Conservation (phyloP, 2,888 invertebrate genomes). For the Sylvicola cinctus region DNA sequence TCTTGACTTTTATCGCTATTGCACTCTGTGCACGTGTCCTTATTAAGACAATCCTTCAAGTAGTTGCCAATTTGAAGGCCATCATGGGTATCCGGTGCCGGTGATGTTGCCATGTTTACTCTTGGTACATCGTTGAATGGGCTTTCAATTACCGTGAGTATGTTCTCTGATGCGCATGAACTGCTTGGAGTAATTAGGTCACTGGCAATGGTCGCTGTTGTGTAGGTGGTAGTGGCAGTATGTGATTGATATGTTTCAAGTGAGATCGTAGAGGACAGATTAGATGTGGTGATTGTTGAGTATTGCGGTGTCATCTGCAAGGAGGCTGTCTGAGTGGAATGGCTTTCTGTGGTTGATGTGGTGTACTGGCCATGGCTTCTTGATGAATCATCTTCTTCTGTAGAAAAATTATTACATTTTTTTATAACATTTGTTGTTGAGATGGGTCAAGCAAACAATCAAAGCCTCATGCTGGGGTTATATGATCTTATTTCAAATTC, state of each 20-base stretch:
- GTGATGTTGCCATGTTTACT: not conserved
- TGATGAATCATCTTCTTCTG: too few species aligned
- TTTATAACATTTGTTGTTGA: too few species aligned
- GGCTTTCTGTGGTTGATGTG: too few species aligned
- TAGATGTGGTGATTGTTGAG: too few species aligned
- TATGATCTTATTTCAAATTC: not conserved
- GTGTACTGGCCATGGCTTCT: too few species aligned
- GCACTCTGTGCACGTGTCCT: slow-evolving; percentile 1
- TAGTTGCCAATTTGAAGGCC: not conserved
- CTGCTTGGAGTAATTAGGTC: slow-evolving; percentile 4
- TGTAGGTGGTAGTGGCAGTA: slow-evolving; percentile 4
- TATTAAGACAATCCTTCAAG: slow-evolving; percentile 2
- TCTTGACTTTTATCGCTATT: not conserved
- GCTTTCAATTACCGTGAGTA: slow-evolving; percentile 7
- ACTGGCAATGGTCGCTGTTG: slow-evolving; percentile 5
- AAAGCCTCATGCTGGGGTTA: too few species aligned
- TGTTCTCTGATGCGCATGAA: slow-evolving; percentile 7
- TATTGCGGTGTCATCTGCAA: too few species aligned
- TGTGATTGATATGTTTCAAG: not conserved
- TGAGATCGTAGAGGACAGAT: too few species aligned
- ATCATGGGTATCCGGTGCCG: not conserved
- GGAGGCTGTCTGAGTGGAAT: too few species aligned
- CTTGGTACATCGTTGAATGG: slow-evolving; percentile 4
- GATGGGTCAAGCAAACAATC: too few species aligned
- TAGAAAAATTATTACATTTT: too few species aligned